Base-by-base conservation (phyloP, 2,113 vertebrate species). In the Motacilla tschutschensis region DNA sequence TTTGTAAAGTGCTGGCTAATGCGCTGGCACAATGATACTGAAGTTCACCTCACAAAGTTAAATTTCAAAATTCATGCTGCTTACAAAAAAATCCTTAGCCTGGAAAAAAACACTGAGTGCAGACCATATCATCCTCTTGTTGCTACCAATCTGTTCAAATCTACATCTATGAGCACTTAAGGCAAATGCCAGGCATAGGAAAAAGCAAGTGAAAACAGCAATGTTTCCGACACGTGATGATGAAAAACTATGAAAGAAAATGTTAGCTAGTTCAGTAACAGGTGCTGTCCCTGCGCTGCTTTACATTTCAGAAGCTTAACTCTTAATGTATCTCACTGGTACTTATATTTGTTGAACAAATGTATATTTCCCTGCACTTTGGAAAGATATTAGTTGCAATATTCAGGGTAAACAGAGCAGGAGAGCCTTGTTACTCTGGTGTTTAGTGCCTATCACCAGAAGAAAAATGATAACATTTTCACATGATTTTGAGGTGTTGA, bases 141-240 rank as follows among this genome's bases (percentile, higher is more conserved):
- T 92, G 31, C 53, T 91, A 74, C 79, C 92, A 95, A 88, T 88
- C 93, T 95, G 92, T 91, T 94, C 84, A 82, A 85, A 91, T 82
- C 87, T 90, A 85, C 75, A 79, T 91, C 84, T 87, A 84, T 66
- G 83, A 91, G 90, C 60, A 86, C 78, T 88, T 47, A 70, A 91
- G 83, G 92, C 81, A 95, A 95, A 95, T 94, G 93, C 93, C 92
- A 92, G 85, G 84, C 75, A 54, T 40, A 74, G 84, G 86, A 66
- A 94, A 84, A 90, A 73, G 57, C 88, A 77, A 92, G 81, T 47
- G 90, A 84, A 93, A 92, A 85, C 88, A 86, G 79, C 57, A 84
- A 77, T 87, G 83, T 90, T 93, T 94, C 78, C 44, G 69, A 67
- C 86, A 88, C 51, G 33, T 90, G 92, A 83, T 82, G 62, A 83